Percentiles rank a stretch among this genome's conserved stretches.
Conservation (phyloP, 2,797 vertebrate genomes). For the Neosilurus hyrtlii region DNA sequence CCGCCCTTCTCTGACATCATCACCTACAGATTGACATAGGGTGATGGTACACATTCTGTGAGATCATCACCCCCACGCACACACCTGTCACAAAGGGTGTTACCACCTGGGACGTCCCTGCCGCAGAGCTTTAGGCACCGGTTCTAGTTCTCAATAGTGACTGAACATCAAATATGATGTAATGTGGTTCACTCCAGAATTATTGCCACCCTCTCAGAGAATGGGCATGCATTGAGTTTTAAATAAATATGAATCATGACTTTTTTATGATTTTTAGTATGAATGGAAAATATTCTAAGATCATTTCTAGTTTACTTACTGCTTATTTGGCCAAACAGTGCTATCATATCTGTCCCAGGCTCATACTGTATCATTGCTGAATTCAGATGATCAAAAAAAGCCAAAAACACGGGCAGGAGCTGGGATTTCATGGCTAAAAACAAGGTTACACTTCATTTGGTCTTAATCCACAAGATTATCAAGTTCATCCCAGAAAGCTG, state of each 20-base stretch:
- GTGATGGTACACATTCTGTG: too few species aligned
- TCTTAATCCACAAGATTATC: conserved; percentile 72
- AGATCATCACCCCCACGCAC: too few species aligned
- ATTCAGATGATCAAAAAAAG: background rate
- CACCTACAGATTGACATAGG: too few species aligned
- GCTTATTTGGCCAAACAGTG: background rate
- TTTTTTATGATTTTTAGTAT: too few species aligned
- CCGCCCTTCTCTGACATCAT: too few species aligned
- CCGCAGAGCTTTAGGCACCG: too few species aligned
- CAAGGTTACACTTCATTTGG: conserved; percentile 68
- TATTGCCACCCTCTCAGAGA: background rate
- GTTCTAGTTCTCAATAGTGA: background rate
- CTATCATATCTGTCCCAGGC: background rate
- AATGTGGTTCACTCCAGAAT: background rate
- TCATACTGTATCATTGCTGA: background rate
- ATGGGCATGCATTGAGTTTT: background rate
- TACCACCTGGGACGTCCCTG: too few species aligned
- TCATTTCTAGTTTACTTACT: too few species aligned
- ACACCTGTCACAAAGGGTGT: too few species aligned
- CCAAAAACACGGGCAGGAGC: conserved; percentile 50
- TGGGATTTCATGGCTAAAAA: conserved; percentile 70
- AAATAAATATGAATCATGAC: background rate
- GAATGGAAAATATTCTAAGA: too few species aligned
- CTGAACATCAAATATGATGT: background rate
- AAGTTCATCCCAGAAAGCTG: conserved; percentile 65